These are phyloP conservation scores for Platyrinchus mystaceus DNA, from an alignment of 2,797 vertebrate genomes.

Conservation along the genomic window DNA sequence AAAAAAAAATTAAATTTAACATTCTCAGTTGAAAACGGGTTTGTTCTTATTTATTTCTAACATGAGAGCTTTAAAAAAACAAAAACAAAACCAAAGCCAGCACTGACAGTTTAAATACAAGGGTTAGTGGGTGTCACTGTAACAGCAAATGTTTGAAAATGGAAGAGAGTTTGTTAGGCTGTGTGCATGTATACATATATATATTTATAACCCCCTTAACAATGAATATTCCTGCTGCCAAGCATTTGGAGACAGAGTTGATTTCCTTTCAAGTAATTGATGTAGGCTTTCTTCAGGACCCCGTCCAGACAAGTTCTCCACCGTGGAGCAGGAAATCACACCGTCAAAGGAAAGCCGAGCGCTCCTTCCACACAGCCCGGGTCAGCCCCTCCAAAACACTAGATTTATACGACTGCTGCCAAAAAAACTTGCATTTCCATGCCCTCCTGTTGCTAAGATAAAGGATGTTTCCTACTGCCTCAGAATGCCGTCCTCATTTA, in stretches of 20 bases:
- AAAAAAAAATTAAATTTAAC: not conserved
- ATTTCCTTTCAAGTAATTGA: constrained; percentile 83
- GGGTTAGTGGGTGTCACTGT: not conserved
- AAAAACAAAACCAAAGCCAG: not conserved
- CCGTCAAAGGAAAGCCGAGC: constrained; percentile 77
- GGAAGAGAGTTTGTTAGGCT: constrained; percentile 41
- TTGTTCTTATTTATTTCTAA: not conserved
- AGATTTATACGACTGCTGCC: constrained; percentile 79
- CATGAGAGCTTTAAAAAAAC: not conserved
- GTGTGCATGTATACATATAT: not conserved
- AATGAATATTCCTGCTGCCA: constrained; percentile 77
- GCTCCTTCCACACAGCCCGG: constrained; percentile 78
- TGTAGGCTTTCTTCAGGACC: constrained; percentile 76
- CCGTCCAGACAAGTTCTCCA: constrained; percentile 76
- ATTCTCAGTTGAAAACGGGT: not conserved
- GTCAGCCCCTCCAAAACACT: constrained; percentile 75
- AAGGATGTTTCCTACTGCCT: constrained; percentile 78
- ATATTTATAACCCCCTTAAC: constrained; percentile 69
- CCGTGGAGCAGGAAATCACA: constrained; percentile 84
- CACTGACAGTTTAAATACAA: not conserved
- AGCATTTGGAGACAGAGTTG: constrained; percentile 70
- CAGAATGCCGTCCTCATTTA: constrained; percentile 72
- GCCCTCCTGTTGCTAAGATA: constrained; percentile 82
- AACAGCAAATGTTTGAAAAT: constrained; percentile 58
- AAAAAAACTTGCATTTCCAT: constrained; percentile 78